Percentiles rank a stretch among this genome's conserved stretches.
phyloP scores from a whole-genome alignment of 92 coral and sea anemone genomes.

The Porites cylindrica region DNA sequence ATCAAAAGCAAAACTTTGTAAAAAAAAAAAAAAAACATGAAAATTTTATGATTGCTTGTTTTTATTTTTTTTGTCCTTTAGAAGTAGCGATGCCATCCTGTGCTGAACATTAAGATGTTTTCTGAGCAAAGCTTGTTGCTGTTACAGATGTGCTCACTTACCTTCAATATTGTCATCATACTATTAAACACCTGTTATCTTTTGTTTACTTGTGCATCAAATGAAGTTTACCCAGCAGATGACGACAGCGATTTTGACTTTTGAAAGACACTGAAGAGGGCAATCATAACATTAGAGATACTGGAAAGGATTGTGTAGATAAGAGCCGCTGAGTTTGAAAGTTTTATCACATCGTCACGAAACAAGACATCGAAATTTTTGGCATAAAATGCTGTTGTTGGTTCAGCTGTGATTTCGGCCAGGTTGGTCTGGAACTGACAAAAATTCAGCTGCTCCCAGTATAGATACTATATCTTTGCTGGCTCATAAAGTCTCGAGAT shows the following conservation, averaged over 20 bases:
- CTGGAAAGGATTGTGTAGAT: not conserved
- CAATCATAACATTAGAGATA: no score
- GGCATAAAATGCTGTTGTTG: no score
- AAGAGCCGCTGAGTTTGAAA: not conserved
- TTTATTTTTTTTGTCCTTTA: not conserved
- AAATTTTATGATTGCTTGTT: not conserved
- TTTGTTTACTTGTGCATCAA: not conserved
- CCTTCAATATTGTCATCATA: not conserved
- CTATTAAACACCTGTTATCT: not conserved
- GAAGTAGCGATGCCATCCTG: not conserved
- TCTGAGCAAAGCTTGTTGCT: not conserved
- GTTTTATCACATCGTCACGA: no score
- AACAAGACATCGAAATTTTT: no score
- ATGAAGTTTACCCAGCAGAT: not conserved
- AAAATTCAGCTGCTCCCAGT: no score
- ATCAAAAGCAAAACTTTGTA: no score
- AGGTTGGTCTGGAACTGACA: no score
- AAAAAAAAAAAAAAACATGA: not conserved
- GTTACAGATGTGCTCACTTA: conserved; percentile 15
- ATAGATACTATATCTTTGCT: no score
- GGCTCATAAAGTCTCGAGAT: no score
- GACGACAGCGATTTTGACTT: not conserved
- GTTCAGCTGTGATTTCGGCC: no score
- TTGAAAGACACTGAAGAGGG: not conserved
- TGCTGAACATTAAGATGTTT: not conserved